Evolutionary conservation across 2,888 invertebrate genomes (phyloP).

Genomic region (Ecdyonurus torrentis): DNA sequence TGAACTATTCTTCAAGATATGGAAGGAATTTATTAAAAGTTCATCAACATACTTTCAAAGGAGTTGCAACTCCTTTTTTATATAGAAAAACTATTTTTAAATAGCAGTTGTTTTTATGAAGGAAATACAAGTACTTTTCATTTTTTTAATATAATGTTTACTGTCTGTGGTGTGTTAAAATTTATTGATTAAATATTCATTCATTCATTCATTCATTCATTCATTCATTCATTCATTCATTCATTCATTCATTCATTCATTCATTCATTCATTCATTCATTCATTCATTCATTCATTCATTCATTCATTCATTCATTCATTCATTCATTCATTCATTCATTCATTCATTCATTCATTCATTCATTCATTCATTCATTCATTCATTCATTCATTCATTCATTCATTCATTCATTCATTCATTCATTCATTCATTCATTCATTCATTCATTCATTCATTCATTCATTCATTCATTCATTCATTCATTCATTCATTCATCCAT

Average conservation of each 20-base stretch:
- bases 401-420: not conserved
- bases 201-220: not conserved
- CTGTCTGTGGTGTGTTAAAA: too few species aligned
- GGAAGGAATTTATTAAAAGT: too few species aligned
- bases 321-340: not conserved
- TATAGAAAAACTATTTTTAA: too few species aligned
- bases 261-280: not conserved
- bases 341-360: not conserved
- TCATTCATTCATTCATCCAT: not conserved
- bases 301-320: not conserved
- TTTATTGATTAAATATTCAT: not conserved
- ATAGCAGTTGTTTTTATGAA: too few species aligned
- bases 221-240: not conserved
- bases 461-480: not conserved
- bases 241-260: not conserved
- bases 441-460: not conserved
- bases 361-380: not conserved
- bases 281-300: not conserved
- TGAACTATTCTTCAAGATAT: too few species aligned
- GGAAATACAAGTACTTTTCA: too few species aligned
- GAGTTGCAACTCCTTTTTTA: too few species aligned
- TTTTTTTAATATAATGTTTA: too few species aligned
- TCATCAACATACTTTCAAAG: too few species aligned
- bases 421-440: not conserved
- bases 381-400: not conserved